Percentiles rank a stretch among this genome's conserved stretches.
Evolutionary conservation across 2,888 invertebrate species (phyloP).

Genomic region (Listrodromus nycthemerus): DNA sequence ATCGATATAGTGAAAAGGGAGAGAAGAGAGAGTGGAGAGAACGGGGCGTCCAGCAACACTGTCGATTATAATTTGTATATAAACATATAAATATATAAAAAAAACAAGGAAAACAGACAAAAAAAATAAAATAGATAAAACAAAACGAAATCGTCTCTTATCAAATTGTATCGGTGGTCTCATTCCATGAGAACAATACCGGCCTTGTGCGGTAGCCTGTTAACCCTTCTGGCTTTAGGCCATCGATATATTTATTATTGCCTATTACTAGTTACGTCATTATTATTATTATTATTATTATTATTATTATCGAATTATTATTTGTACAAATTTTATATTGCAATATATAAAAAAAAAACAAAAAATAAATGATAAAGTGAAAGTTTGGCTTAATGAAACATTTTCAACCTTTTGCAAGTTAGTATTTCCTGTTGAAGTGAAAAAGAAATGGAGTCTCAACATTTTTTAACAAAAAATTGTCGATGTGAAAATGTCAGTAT

Average conservation of each 20-base stretch:
- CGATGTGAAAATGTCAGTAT: too few relatives aligned
- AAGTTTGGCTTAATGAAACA: conserved; percentile 68
- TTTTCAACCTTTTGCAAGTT: neutral
- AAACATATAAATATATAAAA: conserved; percentile 47
- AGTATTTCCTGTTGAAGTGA: neutral
- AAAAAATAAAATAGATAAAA: conserved; percentile 59
- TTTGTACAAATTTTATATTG: conserved; percentile 84
- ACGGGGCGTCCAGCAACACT: conserved; percentile 63
- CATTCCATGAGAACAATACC: too few relatives aligned
- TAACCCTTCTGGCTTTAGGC: too few relatives aligned
- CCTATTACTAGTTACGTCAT: conserved; percentile 77
- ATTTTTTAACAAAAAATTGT: neutral
- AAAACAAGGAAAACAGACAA: conserved; percentile 13
- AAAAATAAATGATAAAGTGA: conserved; percentile 80
- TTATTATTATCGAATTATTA: conserved; percentile 75
- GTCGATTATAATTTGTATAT: conserved; percentile 74
- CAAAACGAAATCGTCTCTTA: conserved; percentile 57
- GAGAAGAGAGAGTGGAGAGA: too few relatives aligned
- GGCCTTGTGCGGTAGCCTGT: too few relatives aligned
- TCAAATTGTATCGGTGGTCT: conserved; percentile 60
- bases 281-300: conserved; percentile 76
- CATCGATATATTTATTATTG: conserved; percentile 75
- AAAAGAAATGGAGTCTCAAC: neutral
- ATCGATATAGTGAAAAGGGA: conserved; percentile 58
- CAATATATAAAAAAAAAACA: conserved; percentile 79